phyloP scores from a whole-genome alignment of 2,797 vertebrate species.

The Cuniculus paca region DNA sequence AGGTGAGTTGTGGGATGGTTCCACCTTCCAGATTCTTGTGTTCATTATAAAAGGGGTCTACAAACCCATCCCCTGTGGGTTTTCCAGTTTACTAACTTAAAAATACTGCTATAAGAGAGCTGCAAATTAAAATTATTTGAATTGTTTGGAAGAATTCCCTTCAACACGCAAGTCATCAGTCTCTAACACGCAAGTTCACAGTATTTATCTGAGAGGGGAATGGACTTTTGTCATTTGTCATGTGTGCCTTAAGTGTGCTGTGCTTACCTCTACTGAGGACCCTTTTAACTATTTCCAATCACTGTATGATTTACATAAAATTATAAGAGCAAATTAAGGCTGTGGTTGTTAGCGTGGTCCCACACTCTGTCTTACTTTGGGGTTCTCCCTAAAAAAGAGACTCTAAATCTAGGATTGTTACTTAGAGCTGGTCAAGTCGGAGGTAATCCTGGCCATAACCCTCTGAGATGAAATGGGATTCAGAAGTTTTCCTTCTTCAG shows the following conservation, averaged over 20 bases:
- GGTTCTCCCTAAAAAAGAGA: not conserved
- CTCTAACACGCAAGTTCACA: not conserved
- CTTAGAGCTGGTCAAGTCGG: rapidly evolving
- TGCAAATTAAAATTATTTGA: not conserved
- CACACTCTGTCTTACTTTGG: not conserved
- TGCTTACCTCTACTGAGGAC: not conserved
- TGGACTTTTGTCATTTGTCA: no score
- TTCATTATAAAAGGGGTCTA: rapidly evolving
- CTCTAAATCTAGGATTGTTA: not conserved
- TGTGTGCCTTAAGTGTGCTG: rapidly evolving
- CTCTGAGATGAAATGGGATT: no score
- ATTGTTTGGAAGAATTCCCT: not conserved
- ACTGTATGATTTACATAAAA: not conserved
- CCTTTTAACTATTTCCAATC: not conserved
- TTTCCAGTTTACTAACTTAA: not conserved
- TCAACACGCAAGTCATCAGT: not conserved
- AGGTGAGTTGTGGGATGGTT: not conserved
- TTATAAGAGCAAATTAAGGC: not conserved
- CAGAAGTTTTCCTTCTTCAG: not conserved
- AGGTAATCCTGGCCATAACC: not conserved
- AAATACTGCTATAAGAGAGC: rapidly evolving
- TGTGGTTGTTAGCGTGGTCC: not conserved
- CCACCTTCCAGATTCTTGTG: not conserved
- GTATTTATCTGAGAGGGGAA: rapidly evolving
- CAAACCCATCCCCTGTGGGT: not conserved